phyloP scores from a whole-genome alignment of 1,140 invertebrate genomes.

The Apis cerana region DNA sequence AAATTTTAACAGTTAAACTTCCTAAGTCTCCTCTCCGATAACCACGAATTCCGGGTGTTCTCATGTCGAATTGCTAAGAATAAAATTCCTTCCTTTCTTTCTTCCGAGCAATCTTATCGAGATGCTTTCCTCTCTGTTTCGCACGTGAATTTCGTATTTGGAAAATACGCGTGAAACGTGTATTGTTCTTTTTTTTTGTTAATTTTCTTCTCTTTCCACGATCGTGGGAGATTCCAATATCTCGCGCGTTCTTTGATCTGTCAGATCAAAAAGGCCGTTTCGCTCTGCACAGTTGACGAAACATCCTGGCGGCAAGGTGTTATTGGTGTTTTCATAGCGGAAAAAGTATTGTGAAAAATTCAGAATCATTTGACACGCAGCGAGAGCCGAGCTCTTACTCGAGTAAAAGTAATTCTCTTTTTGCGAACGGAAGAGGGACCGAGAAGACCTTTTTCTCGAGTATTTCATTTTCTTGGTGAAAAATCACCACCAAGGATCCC shows the following conservation, averaged over 20 bases:
- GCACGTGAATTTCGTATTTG: background rate
- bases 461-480: background rate
- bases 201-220: background rate
- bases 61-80: background rate
- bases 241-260: constrained; percentile 2
- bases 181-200: too few relatives aligned
- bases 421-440: background rate
- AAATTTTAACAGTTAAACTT: background rate
- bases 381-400: background rate
- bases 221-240: constrained; percentile 4
- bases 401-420: background rate
- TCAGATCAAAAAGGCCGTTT: background rate
- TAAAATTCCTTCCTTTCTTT: background rate
- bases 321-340: constrained; percentile 32
- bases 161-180: too few relatives aligned
- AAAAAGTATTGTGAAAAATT: constrained; percentile 26
- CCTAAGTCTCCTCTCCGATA: too few relatives aligned
- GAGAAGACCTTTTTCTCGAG: background rate
- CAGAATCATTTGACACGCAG: constrained; percentile 18
- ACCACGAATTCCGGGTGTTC: background rate
- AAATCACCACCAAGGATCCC: background rate
- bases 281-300: constrained; percentile 35
- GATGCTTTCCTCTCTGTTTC: background rate
- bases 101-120: background rate
- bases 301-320: constrained; percentile 8